Conservation (phyloP, 1,140 invertebrate genomes). For the Plutomurus gul region DNA sequence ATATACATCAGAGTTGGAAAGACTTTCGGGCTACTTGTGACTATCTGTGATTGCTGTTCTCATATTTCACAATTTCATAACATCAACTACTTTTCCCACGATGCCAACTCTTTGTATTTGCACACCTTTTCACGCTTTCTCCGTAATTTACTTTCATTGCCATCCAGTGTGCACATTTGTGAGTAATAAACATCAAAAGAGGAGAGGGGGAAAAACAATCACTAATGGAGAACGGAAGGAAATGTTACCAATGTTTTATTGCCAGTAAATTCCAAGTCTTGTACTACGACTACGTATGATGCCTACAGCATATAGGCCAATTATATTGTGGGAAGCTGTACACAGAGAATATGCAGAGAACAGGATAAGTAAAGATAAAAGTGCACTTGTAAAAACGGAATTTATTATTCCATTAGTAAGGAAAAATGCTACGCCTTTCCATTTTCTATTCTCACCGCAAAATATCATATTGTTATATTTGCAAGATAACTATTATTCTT, state of each 20-base stretch:
- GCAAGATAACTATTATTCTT: too few species aligned
- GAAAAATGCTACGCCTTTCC: neutral
- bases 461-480: neutral
- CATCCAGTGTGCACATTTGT: neutral
- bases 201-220: neutral
- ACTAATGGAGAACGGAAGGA: neutral
- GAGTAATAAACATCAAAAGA: neutral
- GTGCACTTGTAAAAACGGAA: constrained; percentile 21
- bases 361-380: neutral
- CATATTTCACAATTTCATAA: constrained; percentile 28
- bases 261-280: too few species aligned
- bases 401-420: constrained; percentile 22
- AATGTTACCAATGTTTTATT: neutral
- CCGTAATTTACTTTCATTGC: neutral
- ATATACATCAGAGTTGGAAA: neutral
- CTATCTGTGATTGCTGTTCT: neutral
- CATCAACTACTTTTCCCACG: constrained; percentile 11
- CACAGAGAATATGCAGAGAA: neutral
- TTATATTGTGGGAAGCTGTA: too few species aligned
- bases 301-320: too few species aligned
- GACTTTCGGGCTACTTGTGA: neutral
- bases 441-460: neutral
- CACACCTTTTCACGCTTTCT: neutral
- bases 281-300: too few species aligned
- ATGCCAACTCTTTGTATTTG: too few species aligned